phyloP scores from a whole-genome alignment of 2,888 invertebrate genomes.

The Drosophila maculinotata region DNA sequence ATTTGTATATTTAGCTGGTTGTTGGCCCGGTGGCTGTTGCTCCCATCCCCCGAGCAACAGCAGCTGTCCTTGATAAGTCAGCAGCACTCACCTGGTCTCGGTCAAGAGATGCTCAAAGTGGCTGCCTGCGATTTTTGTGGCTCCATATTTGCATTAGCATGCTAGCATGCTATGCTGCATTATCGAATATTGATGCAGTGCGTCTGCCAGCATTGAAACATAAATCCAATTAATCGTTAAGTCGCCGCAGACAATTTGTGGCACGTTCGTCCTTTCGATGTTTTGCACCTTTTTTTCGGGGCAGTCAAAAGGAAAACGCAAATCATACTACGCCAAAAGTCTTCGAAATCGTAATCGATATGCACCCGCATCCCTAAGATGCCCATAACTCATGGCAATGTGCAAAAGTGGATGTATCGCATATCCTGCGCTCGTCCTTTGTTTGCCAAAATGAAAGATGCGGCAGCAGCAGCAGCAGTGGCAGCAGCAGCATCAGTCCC shows the following conservation, averaged over 20 bases:
- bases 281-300: conserved; percentile 65
- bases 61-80: conserved; percentile 14
- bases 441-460: conserved; percentile 64
- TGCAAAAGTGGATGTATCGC: conserved; percentile 83
- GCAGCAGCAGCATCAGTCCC: conserved; percentile 23
- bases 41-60: conserved; percentile 7
- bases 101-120: background rate
- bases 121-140: background rate
- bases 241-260: conserved; percentile 64
- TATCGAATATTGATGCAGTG: conserved; percentile 66
- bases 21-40: conserved; percentile 10
- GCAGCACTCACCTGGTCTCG: conserved; percentile 29
- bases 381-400: conserved; percentile 81
- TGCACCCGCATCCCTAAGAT: conserved; percentile 78
- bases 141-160: conserved; percentile 1
- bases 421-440: conserved; percentile 63
- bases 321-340: conserved; percentile 59
- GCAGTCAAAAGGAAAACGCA: conserved; percentile 65
- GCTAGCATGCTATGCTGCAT: no score
- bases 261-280: conserved; percentile 62
- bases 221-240: conserved; percentile 77
- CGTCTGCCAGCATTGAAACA: conserved; percentile 41
- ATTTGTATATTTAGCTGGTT: conserved; percentile 75
- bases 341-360: conserved; percentile 65
- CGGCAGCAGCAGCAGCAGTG: conserved; percentile 27